Evolutionary conservation across 64 coral and sea anemone species (phyloP).

Genomic region (Anthopleura sola): DNA sequence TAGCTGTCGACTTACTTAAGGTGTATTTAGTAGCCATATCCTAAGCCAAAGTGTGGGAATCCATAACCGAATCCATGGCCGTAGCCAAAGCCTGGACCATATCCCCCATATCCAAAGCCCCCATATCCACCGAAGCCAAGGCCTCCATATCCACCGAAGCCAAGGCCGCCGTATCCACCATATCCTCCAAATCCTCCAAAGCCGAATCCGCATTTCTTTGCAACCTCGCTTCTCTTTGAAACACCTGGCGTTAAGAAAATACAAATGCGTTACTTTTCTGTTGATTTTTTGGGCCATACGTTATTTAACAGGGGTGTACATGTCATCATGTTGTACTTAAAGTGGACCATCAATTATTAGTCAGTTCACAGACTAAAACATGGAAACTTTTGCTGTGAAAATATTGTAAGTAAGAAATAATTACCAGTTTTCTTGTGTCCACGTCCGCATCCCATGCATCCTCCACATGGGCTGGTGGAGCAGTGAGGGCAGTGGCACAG

Average conservation of each 20-base stretch:
- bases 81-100: constrained; percentile 24
- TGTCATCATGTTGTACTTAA: not conserved
- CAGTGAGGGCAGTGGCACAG: constrained; percentile 45
- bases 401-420: no score
- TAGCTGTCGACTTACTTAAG: not conserved
- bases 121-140: constrained; percentile 34
- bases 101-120: not conserved
- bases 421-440: constrained; percentile 14
- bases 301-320: not conserved
- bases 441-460: constrained; percentile 7
- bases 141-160: constrained; percentile 3
- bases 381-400: not conserved
- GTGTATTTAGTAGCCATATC: constrained; percentile 10
- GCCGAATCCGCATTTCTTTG: constrained; percentile 42
- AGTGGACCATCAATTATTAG: not conserved
- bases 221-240: constrained; percentile 14
- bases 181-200: constrained; percentile 20
- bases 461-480: constrained; percentile 20
- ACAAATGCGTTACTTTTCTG: not conserved
- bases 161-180: constrained; percentile 15
- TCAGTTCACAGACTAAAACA: not conserved
- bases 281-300: not conserved
- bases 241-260: not conserved
- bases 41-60: not conserved
- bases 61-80: not conserved